Conservation (phyloP, 2,113 vertebrate species). For the Asarcornis scutulata region DNA sequence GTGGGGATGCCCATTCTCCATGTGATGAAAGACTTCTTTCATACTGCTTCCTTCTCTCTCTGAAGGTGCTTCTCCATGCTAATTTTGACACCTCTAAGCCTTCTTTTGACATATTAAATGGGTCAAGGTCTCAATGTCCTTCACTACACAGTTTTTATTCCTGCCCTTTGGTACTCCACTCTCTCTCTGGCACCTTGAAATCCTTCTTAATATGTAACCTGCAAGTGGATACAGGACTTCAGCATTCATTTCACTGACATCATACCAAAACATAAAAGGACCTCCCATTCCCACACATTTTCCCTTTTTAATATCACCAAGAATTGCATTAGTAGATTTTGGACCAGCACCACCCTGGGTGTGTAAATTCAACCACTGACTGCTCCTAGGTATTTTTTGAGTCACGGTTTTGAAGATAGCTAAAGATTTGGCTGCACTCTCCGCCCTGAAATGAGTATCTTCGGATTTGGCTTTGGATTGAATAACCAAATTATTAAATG, state of each 20-base stretch:
- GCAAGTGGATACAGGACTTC: neutral
- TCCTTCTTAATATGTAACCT: neutral
- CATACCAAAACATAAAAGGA: neutral
- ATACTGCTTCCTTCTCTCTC: neutral
- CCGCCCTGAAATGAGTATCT: neutral
- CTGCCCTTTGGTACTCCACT: neutral
- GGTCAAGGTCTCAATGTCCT: neutral
- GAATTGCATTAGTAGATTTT: neutral
- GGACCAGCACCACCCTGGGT: neutral
- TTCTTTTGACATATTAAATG: neutral
- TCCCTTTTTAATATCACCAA: neutral
- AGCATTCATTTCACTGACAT: neutral
- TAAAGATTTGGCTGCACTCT: neutral
- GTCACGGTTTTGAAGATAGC: neutral
- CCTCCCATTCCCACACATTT: neutral
- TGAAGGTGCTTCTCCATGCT: neutral
- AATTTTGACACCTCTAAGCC: neutral
- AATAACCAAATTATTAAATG: neutral
- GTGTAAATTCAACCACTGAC: neutral
- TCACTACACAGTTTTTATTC: neutral
- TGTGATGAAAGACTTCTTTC: neutral
- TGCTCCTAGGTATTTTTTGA: neutral
- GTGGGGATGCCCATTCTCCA: neutral
- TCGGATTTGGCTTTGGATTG: neutral
- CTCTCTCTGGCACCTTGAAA: neutral